Conservation (phyloP, 2,797 vertebrate species). For the Clarias platycephalus region DNA sequence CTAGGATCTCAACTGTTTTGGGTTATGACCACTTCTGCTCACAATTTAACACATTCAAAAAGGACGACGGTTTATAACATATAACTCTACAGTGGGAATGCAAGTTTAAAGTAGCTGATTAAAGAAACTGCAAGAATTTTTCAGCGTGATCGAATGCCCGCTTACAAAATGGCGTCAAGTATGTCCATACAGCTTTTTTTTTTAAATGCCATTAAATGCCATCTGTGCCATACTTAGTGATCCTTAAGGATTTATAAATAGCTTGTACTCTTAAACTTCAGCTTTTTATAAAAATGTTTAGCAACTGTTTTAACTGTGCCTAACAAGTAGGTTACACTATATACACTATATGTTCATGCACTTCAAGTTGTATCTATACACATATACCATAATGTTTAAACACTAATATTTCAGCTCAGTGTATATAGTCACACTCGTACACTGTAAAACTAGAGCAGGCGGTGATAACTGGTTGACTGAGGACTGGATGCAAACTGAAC, state of each 20-base stretch:
- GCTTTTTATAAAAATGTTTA: neutral
- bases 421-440: neutral
- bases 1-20: neutral
- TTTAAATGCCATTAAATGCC: too few relatives aligned
- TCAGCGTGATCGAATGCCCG: too few relatives aligned
- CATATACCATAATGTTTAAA: neutral
- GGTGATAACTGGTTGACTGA: neutral
- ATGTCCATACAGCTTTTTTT: too few relatives aligned
- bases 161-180: too few relatives aligned
- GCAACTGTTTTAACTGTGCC: neutral
- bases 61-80: neutral
- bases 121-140: neutral
- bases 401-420: neutral
- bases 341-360: too few relatives aligned
- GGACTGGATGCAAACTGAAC: neutral
- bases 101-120: neutral
- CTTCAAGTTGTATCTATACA: neutral
- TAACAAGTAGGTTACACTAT: neutral
- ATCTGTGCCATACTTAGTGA: too few relatives aligned
- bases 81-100: neutral
- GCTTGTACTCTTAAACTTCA: neutral
- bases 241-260: neutral
- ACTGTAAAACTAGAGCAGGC: neutral
- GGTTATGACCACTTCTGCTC: neutral
- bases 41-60: neutral